Base-by-base conservation (phyloP, 2,113 vertebrate species). In the Datnioides undecimradiatus region DNA sequence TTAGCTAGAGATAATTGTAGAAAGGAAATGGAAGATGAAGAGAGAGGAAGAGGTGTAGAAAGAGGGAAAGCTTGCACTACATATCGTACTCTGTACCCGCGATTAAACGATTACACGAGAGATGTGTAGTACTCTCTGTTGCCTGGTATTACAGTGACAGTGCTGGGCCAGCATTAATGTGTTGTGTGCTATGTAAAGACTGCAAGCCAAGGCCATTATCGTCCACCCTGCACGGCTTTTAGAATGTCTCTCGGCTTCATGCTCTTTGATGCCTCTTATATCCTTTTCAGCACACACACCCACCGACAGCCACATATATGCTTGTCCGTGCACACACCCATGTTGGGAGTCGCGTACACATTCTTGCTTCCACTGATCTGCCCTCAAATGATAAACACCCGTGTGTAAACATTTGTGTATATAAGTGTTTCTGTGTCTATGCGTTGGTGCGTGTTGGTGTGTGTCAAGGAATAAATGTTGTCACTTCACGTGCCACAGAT, bases 201-300 rank as follows among this genome's bases (percentile, higher is more conserved):
- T 76, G 60, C 59, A 58, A 80, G 78, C 77, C 65, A 79, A 80
- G 73, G 76, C 89, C 88, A 89, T 92, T 88, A 91, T 82, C 79
- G 73, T 87, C 83, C 72, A 76, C 70, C 55, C 60, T 16, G 84
- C 43, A 49, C 40, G 8, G 65, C 84, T 88, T 87, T 83, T 65
- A 87, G 45, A 79, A 84, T 43, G 76, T 73, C 76, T 85, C 73
- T 72, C 21, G 21, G 73, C 77, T 79, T 80, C 80, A 55, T 72
- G 85, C 73, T 79, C 83, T 87, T 80, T 82, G 80, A 76, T 77
- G 76, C 57, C 52, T 58, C 68, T 63, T 82, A 51, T 74, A 65
- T 78, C 33, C 49, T 65, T 80, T 74, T 64, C 76, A 46, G 46
- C 51, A 49, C 78, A 52, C 63, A 71, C 60, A 17, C 82, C 23